A percentile compares a stretch with the other conserved stretches of the same genome.
Conservation (phyloP, 2,113 vertebrate species). For the Hyaena hyaena region DNA sequence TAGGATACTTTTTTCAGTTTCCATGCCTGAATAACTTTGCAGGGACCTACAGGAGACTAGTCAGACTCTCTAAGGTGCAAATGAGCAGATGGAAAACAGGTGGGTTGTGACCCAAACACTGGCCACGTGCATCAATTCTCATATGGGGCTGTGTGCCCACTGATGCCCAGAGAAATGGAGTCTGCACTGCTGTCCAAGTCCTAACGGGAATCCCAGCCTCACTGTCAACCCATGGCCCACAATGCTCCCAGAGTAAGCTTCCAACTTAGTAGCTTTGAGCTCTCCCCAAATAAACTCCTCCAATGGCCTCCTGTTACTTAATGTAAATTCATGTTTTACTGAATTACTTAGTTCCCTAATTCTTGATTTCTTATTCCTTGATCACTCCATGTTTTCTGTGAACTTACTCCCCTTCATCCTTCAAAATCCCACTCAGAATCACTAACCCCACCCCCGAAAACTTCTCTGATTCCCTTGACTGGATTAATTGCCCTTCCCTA, state of each 20-base stretch:
- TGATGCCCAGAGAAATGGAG: not conserved
- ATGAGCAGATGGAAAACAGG: slow-evolving; percentile 20
- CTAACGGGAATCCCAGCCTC: rapidly evolving
- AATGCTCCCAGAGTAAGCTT: not conserved
- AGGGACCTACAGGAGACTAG: slow-evolving; percentile 51
- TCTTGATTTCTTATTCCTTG: not conserved
- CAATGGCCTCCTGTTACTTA: not conserved
- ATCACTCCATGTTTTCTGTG: not conserved
- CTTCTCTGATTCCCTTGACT: not conserved
- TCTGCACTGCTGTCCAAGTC: rapidly evolving
- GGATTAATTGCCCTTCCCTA: not conserved
- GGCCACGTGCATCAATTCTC: not conserved
- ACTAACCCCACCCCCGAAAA: not conserved
- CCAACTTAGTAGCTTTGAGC: not conserved
- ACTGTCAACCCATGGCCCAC: not conserved
- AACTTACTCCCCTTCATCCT: not conserved
- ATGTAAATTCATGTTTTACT: not conserved
- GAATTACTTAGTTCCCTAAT: not conserved
- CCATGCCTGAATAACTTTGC: slow-evolving; percentile 53
- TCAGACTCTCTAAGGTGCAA: slow-evolving; percentile 11
- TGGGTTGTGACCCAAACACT: not conserved
- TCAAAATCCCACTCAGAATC: not conserved
- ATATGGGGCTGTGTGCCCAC: not conserved
- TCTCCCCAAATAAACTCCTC: not conserved
- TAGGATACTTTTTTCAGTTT: slow-evolving; percentile 24